Conservation (phyloP, 1,140 invertebrate species). For the Pygmarrhopalites habei region DNA sequence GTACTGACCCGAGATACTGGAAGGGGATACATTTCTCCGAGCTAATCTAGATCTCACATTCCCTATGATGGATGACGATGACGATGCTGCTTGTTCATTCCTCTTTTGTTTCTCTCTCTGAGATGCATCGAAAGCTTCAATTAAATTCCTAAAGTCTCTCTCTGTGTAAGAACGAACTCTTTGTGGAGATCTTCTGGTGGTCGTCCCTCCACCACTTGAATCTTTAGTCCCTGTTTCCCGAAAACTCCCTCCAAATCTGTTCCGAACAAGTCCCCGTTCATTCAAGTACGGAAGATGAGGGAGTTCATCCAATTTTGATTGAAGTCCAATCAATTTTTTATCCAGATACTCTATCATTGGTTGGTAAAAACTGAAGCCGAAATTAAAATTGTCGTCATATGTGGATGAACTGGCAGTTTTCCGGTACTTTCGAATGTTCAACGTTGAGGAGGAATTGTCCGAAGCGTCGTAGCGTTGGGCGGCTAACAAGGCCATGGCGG, state of each 20-base stretch:
- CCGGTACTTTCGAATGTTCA: neutral
- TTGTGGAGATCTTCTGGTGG: conserved; percentile 12
- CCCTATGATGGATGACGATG: neutral
- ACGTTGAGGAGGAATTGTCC: neutral
- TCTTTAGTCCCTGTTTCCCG: neutral
- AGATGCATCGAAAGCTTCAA: conserved; percentile 57
- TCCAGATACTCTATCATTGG: conserved; percentile 61
- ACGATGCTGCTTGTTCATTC: neutral
- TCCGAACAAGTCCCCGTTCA: conserved; percentile 54
- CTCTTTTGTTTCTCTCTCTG: conserved; percentile 46
- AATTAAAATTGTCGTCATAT: conserved; percentile 69
- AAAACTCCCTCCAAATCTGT: conserved; percentile 43
- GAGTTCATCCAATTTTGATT: conserved; percentile 43
- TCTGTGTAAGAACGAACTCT: conserved; percentile 42
- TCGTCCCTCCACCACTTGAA: neutral
- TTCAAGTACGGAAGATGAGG: conserved; percentile 67
- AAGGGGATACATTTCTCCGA: conserved; percentile 11
- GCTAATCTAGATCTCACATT: conserved; percentile 19
- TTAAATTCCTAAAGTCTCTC: conserved; percentile 56
- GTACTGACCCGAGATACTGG: conserved; percentile 19
- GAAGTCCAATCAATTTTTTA: conserved; percentile 46
- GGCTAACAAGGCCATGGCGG: conserved; percentile 29
- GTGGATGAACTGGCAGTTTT: conserved; percentile 53
- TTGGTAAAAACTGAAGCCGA: conserved; percentile 35
- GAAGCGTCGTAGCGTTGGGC: conserved; percentile 14